Percentiles rank a stretch among this genome's conserved stretches.
Conservation (phyloP, 2,113 vertebrate genomes). For the Gracilinanus agilis region DNA sequence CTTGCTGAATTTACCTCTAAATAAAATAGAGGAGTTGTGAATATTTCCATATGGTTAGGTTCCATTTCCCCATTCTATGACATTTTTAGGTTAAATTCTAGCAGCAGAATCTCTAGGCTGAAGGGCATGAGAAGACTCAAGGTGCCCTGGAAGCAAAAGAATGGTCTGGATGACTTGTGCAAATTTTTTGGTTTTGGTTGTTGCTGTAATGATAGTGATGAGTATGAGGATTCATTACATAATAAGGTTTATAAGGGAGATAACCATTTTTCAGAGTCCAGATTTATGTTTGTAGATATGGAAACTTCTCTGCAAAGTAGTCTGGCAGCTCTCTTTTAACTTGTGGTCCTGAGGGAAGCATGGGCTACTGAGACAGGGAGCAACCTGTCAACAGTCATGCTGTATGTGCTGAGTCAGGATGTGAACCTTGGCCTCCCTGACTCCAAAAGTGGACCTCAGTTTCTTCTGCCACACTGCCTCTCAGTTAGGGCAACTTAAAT, state of each 20-base stretch:
- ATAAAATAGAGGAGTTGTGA: background rate
- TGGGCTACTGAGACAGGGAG: background rate
- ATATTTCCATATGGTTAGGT: background rate
- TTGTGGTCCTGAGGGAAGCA: background rate
- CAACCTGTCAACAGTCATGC: background rate
- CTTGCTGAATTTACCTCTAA: background rate
- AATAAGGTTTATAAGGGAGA: background rate
- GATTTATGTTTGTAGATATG: background rate
- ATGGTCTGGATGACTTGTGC: background rate
- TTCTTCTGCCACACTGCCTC: background rate
- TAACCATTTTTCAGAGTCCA: background rate
- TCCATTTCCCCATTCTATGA: background rate
- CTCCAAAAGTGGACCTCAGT: background rate
- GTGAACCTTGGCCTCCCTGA: background rate
- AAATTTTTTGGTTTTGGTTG: background rate
- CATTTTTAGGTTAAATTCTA: background rate
- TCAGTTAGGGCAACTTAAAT: background rate
- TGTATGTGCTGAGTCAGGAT: background rate
- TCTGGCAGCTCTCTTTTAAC: background rate
- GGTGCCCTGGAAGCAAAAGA: background rate
- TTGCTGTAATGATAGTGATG: background rate
- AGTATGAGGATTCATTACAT: background rate
- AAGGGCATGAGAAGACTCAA: background rate
- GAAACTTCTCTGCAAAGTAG: background rate
- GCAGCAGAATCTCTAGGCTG: background rate